Base-by-base conservation (phyloP, 2,113 vertebrate species). In the Gymnorhina tibicen region DNA sequence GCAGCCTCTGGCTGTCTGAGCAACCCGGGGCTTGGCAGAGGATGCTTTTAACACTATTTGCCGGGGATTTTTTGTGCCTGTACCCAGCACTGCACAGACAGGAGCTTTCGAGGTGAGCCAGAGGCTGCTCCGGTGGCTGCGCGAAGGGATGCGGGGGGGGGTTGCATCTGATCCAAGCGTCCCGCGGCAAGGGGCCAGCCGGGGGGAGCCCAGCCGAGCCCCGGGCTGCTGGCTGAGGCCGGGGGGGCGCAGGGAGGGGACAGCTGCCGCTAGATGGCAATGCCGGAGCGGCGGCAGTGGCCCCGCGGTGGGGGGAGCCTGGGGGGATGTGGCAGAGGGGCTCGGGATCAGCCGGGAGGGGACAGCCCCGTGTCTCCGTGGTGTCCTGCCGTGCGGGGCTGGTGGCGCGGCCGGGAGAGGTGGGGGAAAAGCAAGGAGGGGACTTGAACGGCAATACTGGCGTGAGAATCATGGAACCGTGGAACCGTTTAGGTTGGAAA, bases 181-280 rank as follows among this genome's bases (percentile, higher is more conserved):
- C 47, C 37, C 17, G 2, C 1, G 39, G 77, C 37, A 4, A 19
- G 11, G 27, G 16, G 26, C 14, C 3, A 3, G 44, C 22, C 39
- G 8, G 20, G n/a, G n/a, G 56, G 7, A 55, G 39, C 49, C n/a
- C 64, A 5, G 39, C 39, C 39, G 39, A 39, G 39, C 39, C 27
- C 32, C 7, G 39, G 63, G 62, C 32, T 17, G 53, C 72, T 17
- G 27, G 2, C 37, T 1, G 44, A 22, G 41, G 19, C 32, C 5
- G 58, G 55, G 16, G 22, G 15, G 41, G 16, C 52, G 35, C 66
- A 30, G 72, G 28, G 53, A 39, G 35, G 62, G 49, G 12, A 16
- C 28, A 4, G 55, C 10, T 11, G 82, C 89, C 95, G 2, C 89
- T 95, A 96, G 95, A 82, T 94, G 95, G 95, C 95, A 66, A 64